Conservation (phyloP, 1,140 invertebrate genomes). For the Holcopasites calliopsidis region DNA sequence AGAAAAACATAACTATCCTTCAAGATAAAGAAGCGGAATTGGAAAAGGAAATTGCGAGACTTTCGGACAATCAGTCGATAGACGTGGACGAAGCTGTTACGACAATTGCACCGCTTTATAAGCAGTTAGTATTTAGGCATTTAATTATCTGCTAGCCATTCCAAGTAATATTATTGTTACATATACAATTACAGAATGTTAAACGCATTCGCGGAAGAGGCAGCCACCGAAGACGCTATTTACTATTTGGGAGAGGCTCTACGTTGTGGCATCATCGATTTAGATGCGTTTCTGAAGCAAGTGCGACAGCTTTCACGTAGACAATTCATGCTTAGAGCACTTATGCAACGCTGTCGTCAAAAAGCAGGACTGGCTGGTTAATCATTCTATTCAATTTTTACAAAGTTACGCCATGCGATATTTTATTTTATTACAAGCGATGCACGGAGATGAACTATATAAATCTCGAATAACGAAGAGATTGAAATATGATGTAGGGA, state of each 20-base stretch:
- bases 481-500: constrained; percentile 22
- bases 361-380: constrained; percentile 92
- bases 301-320: constrained; percentile 95
- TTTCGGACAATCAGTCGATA: constrained; percentile 89
- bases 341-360: constrained; percentile 98
- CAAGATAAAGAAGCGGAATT: constrained; percentile 93
- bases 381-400: constrained; percentile 40
- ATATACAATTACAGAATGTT: constrained; percentile 85
- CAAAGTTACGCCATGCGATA: constrained; percentile 51
- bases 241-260: constrained; percentile 99
- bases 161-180: background rate
- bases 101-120: constrained; percentile 97
- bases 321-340: constrained; percentile 96
- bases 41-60: constrained; percentile 88
- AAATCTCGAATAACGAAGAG: constrained; percentile 32
- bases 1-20: constrained; percentile 91
- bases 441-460: constrained; percentile 42
- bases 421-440: constrained; percentile 56
- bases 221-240: constrained; percentile 98
- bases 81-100: constrained; percentile 98
- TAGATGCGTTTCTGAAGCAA: constrained; percentile 98
- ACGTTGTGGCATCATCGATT: constrained; percentile 94
- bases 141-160: background rate
- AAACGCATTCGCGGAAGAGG: constrained; percentile 98
- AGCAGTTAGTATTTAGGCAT: constrained; percentile 85